Base-by-base conservation (phyloP, 2,797 vertebrate species). In the Takifugu ocellatus region DNA sequence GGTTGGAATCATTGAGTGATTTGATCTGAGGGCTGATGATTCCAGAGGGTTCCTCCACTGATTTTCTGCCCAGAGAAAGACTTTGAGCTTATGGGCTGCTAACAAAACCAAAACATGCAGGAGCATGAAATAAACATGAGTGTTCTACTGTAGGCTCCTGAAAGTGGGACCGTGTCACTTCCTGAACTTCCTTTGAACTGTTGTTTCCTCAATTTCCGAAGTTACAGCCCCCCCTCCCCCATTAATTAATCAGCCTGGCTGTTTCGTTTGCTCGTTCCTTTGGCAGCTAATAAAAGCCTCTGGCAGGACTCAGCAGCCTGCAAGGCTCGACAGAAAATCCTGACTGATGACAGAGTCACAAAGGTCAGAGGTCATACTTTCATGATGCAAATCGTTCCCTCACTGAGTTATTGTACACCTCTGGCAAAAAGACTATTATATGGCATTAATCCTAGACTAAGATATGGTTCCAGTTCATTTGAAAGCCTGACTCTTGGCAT, bases 1-100 rank as follows among this genome's bases (percentile, higher is more conserved):
- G 55, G 69, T 82, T 82, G 75, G 75, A 56, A 67, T 82, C 68
- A 78, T 84, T 80, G 74, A 82, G 82, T 79, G 66, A 80, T 75
- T 59, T 16, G 44, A 82, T 75, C 59, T 16, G 44, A 54, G 52
- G 66, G 56, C 48, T 45, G 56, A 50, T 63, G 63, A 54, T 59
- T 74, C 59, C 49, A 49, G 45, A n/a, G 63, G 67, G 68, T 67
- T 53, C 65, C 59, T 25, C 50, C 36, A 49, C 52, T 60, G 61
- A 68, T 25, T 56, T 62, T 57, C 49, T 44, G 36, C 59, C 54
- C 50, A 39, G 25, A 52, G 33, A 26, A 43, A 15, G 48, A 25
- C 36, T 21, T 21, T 21, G 21, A 21, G 21, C 21, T 21, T 21
- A 21, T 21, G 2, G 3, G 31, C 3, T 27, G 3, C 6, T 6